A percentile compares a stretch with the other conserved stretches of the same genome.
Evolutionary conservation across 2,888 invertebrate genomes (phyloP).

Genomic region (Mesorhabditis spiculigera): DNA sequence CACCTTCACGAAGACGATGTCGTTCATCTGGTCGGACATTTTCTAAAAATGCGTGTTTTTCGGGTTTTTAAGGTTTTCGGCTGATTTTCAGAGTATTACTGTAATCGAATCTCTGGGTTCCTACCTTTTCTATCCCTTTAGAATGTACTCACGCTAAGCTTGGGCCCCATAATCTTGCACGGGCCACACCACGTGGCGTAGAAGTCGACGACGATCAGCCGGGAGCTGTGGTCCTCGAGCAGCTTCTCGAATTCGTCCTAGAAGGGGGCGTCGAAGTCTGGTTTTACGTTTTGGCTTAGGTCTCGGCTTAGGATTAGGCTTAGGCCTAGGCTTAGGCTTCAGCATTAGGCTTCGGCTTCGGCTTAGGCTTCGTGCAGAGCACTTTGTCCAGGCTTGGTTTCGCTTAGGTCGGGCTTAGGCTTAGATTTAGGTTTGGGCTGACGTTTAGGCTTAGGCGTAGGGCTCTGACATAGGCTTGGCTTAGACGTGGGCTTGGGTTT

Average conservation of each 20-base stretch:
- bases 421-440: too few relatives aligned
- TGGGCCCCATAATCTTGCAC: slow-evolving; percentile 43
- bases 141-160: slow-evolving; percentile 28
- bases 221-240: slow-evolving; percentile 23
- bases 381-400: neutral
- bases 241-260: slow-evolving; percentile 51
- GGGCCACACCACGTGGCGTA: slow-evolving; percentile 51
- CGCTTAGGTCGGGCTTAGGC: too few relatives aligned
- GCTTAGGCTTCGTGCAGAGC: too few relatives aligned
- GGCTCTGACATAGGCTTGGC: too few relatives aligned
- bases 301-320: too few relatives aligned
- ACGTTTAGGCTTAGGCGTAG: too few relatives aligned
- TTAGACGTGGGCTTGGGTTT: too few relatives aligned
- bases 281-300: neutral
- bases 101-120: neutral
- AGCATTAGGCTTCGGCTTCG: too few relatives aligned
- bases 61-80: too few relatives aligned
- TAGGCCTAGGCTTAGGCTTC: too few relatives aligned
- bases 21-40: slow-evolving; percentile 28
- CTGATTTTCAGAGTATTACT: neutral
- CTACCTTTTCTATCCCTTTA: slow-evolving; percentile 5
- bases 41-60: slow-evolving; percentile 21
- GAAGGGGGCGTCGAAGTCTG: neutral
- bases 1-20: slow-evolving; percentile 38
- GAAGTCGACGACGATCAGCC: slow-evolving; percentile 44